These are phyloP conservation scores for Climacteris rufus DNA, from an alignment of 2,113 vertebrate genomes.

Conservation along the genomic window DNA sequence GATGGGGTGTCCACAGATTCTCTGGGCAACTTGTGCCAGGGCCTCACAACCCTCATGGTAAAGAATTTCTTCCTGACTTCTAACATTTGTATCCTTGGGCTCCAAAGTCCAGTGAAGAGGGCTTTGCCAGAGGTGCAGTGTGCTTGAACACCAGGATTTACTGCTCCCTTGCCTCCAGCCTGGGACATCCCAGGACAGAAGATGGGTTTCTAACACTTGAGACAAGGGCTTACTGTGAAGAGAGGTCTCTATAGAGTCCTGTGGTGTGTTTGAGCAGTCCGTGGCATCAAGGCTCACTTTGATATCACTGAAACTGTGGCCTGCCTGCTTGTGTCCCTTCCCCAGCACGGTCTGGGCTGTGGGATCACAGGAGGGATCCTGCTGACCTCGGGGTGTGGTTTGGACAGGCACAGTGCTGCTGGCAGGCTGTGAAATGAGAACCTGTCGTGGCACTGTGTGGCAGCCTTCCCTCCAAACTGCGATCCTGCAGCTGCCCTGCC, in stretches of 20 bases:
- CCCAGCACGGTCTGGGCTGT: rapidly evolving
- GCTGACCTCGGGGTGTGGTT: rapidly evolving
- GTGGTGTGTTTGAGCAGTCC: not conserved
- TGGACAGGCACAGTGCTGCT: not conserved
- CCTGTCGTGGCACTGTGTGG: not conserved
- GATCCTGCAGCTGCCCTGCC: not conserved
- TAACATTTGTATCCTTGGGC: rapidly evolving
- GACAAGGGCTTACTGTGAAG: rapidly evolving
- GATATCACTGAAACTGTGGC: not conserved
- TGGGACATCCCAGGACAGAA: not conserved
- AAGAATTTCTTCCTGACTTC: not conserved
- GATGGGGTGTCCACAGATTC: not conserved
- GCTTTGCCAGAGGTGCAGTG: not conserved
- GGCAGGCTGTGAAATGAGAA: not conserved
- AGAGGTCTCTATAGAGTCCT: not conserved
- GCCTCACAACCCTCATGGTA: not conserved
- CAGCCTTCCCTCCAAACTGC: not conserved
- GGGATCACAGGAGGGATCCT: not conserved
- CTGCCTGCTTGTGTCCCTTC: not conserved
- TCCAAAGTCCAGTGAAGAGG: not conserved
- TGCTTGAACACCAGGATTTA: not conserved
- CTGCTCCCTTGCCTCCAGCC: not conserved
- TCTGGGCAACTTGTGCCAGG: not conserved
- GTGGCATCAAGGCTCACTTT: not conserved
- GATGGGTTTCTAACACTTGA: not conserved